Base-by-base conservation (phyloP, 2,888 invertebrate species). In the Amblyjoppa proteus region DNA sequence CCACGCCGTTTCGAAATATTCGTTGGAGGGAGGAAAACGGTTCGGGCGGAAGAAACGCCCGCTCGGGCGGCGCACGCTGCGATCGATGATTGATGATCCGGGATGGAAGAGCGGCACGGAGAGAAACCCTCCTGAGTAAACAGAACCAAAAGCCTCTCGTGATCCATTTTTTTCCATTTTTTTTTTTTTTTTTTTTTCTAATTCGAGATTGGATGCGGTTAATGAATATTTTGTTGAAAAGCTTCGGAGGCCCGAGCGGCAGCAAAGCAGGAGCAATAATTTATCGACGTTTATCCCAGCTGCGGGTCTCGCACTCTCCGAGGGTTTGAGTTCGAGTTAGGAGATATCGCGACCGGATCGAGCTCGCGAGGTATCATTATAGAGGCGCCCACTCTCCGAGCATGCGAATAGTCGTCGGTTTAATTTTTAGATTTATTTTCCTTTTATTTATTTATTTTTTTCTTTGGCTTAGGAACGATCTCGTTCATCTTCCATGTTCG, bases 1-100 rank as follows among this genome's bases (percentile, higher is more conserved):
- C 49, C 0, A 20, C 11, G 58, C 41, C 13, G 28, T 61, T 41
- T 31, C 49, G 66, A 56, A 71, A 70, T 58, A 80, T 79, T 66
- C 64, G 20, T 31, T 28, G 16, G n/a, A 49, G 13, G 61, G 28
- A 74, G 20, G 51, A 66, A 58, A 70, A 71, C 68, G 53, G 20
- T 84, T 41, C 45, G 61, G 49, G 81, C 75, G 73, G 25, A 5
- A 38, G 49, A 66, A 51, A 70, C 51, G 58, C 71, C 56, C 64
- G 56, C n/a, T 69, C 25, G 56, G 25, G 53, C 74, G 25, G 61
- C 77, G 41, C 74, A 77, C 77, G 73, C 56, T 11, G 73, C 31
- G 69, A 74, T 84, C 73, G 51, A 84, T 81, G 81, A 84, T 84
- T 74, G 78, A 87, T 83, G 85, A 58, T 66, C 49, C n/a, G 75